Evolutionary conservation across 2,113 vertebrate species (phyloP), one percentile per base, ranked within the genome.

Genomic region (Stigmatopora argus): DNA sequence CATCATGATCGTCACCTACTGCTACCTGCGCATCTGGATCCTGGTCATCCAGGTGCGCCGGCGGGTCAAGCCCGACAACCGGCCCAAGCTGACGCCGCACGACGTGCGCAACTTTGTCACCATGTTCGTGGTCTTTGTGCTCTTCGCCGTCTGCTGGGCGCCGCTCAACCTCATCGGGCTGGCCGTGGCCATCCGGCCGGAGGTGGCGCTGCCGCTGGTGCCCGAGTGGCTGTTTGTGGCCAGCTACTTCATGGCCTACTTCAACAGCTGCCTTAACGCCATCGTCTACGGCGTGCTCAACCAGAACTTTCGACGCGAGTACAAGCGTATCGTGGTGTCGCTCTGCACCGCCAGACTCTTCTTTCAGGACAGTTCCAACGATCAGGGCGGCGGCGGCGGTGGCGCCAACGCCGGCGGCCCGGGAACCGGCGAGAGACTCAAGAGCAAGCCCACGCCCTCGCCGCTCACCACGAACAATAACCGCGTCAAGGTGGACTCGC

Each of bases 231-330:
- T 99, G 46, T 99, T 99, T 21, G 94, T 99, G 71, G 89, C 92
- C 51, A 98, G 97, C 84, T 97, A 99, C 86, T 98, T 97, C 73
- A 93, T 98, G 95, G 96, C 96, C 0, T 98, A 98, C 86, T 98
- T 99, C 92, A 98, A 99, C 90, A 99, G 97, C 90, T 98, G 96
- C 92, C 95, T 99, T 91, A 98, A 97, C 65, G 95, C 96, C 71
- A 94, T 98, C 14, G 91, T 99, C 66, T 99, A 99, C 52, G 97
- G 97, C 65, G 92, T 96, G 38, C 89, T 99, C 69, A 99, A 99
- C 86, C 94, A 96, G 88, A 98, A 99, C 84, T 98, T 99, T 88
- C 91, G 96, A 67, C 92, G 93, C 12, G 97, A 99, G 78, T 98
- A 99, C 87, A 94, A 93, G 61, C 92, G 92, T 80, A 98, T 98